Evolutionary conservation across 2,797 vertebrate species (phyloP).

Genomic region (Eleutherodactylus coqui): DNA sequence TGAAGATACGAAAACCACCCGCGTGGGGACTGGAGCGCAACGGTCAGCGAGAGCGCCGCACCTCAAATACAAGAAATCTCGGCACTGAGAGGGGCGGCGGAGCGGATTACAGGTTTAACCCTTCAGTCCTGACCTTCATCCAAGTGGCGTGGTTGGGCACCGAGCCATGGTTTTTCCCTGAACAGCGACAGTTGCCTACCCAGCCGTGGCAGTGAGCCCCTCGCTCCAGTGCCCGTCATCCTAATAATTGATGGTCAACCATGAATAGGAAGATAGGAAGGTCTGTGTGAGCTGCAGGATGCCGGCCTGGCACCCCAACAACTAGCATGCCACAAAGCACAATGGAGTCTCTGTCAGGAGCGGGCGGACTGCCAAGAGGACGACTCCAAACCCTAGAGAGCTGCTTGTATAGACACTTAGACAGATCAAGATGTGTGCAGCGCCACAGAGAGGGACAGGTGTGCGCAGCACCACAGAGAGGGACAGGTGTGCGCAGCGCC

Average conservation of each 20-base stretch:
- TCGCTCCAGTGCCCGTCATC: neutral
- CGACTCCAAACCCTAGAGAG: too few relatives aligned
- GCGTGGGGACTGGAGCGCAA: too few relatives aligned
- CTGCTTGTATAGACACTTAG: neutral
- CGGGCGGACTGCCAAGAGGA: neutral
- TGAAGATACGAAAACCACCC: too few relatives aligned
- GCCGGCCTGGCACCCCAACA: conserved; percentile 4
- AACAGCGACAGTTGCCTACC: neutral
- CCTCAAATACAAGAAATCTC: too few relatives aligned
- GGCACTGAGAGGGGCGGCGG: neutral
- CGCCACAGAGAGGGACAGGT: neutral
- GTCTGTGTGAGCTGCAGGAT: conserved; percentile 10
- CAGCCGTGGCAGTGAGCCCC: neutral
- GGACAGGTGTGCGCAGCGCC: too few relatives aligned
- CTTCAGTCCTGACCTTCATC: neutral
- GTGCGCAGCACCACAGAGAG: neutral
- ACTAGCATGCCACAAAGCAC: neutral
- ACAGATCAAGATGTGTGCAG: neutral
- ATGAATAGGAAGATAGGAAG: neutral
- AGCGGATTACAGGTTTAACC: neutral
- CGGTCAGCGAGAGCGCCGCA: too few relatives aligned
- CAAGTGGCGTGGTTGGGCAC: neutral
- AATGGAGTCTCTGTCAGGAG: neutral
- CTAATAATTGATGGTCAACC: conserved; percentile 52
- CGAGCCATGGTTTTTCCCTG: neutral